Evolutionary conservation across 2,797 vertebrate genomes (phyloP), one percentile per base, ranked within the genome.

Genomic region (Acipenser ruthenus): DNA sequence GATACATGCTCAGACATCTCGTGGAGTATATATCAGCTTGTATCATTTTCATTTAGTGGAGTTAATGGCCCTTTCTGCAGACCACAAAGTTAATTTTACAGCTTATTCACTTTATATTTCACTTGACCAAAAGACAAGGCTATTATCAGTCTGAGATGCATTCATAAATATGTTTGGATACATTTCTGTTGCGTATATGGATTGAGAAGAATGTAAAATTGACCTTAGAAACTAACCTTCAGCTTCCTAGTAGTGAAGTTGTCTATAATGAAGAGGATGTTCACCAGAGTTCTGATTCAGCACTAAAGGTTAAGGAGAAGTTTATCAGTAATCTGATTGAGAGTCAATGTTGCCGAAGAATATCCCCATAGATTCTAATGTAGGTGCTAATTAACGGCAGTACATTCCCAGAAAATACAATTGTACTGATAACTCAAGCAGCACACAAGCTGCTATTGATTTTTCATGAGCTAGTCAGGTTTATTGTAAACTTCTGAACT

Each of bases 161-260:
- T 80, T 77, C 74, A 56, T 65, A 60, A 67, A 66, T 73, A 63
- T 83, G 81, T 83, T 86, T 85, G 72, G 78, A 86, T 83, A 85
- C 61, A 18, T 62, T 62, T 62, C 4, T 62, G 61, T 62, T 37
- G 61, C 62, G 61, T 37, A 58, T 58, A n/a, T 11, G 2, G 12
- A n/a, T n/a, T 58, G 55, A n/a, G 15, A 58, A n/a, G 12, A 48
- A 50, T 49, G 56, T 67, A 51, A 49, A 8, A 60, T 62, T 67
- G 51, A 49, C 60, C 10, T 67, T 18, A n/a, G 18, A 55, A 58
- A 60, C 53, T 12, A 23, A 37, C 37, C 37, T 37, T 37, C 3
- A 37, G 37, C 37, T 37, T 37, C 37, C 3, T 37, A 37, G 37
- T 37, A 37, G 37, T 5, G 3, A 5, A 4, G 4, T 37, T 37